These are phyloP conservation scores for Petrocephalus microphthalmus DNA, from an alignment of 2,113 vertebrate genomes.

Conservation along the genomic window DNA sequence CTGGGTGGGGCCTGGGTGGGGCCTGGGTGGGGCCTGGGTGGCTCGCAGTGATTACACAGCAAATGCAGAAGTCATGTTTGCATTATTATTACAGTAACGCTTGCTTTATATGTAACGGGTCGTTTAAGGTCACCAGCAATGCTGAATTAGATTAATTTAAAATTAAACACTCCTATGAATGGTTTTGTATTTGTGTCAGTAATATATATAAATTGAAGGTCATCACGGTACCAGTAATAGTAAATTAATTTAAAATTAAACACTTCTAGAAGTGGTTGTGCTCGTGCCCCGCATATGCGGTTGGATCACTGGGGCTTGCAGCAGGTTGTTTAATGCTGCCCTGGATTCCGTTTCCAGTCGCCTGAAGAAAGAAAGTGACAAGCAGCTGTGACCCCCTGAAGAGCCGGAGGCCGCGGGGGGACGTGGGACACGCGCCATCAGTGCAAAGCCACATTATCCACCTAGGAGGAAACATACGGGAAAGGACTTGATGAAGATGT, in stretches of 20 bases:
- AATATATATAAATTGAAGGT: neutral
- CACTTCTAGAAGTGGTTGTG: neutral
- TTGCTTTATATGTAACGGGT: neutral
- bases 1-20: no score
- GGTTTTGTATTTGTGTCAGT: neutral
- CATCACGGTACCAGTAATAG: neutral
- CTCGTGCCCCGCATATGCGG: neutral
- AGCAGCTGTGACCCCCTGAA: conserved; percentile 85
- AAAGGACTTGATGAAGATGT: conserved; percentile 75
- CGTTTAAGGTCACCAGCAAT: neutral
- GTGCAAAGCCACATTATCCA: conserved; percentile 55
- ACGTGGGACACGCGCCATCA: conserved; percentile 64
- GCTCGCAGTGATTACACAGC: neutral
- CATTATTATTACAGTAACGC: neutral
- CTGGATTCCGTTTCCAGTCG: conserved; percentile 68
- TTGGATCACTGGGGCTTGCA: no score
- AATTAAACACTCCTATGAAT: neutral
- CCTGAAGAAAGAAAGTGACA: conserved; percentile 99
- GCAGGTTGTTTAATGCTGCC: neutral
- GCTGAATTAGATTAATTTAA: neutral
- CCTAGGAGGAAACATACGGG: conserved; percentile 63
- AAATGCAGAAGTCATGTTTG: neutral
- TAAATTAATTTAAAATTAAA: neutral
- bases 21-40: no score
- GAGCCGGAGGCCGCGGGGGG: conserved; percentile 56